Base-by-base conservation (phyloP, 1,140 invertebrate genomes). In the Bombus vancouverensis region DNA sequence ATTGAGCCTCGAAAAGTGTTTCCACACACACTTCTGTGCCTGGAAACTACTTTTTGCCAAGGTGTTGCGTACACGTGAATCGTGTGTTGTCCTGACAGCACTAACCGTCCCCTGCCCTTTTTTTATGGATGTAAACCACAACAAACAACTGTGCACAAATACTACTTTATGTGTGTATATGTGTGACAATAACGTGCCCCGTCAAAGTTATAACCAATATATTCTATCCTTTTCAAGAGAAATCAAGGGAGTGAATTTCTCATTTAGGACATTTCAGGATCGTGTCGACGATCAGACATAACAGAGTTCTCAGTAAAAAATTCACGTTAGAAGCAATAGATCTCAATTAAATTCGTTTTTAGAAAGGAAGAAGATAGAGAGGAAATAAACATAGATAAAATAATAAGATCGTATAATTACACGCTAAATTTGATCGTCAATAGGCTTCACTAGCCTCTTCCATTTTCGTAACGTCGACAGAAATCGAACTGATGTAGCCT, bases 121-220 rank as follows among this genome's bases (percentile, higher is more conserved):
- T 65, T 39, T 66, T 15, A 37, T 86, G 71, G 79, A 89, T 89
- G 73, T 85, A 34, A 70, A 66, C 77, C 73, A 88, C 57, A 32
- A 74, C 70, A 89, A 88, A 72, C 57, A 70, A 80, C 32, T 53
- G 25, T 80, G 83, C 88, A 89, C 82, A 78, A 86, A 71, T 78
- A 34, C 42, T n/a, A 88, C 70, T 88, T 25, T 78, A 57, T 74
- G 47, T 77, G 59, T 78, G 39, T 37, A 65, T 85, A 32, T 84
- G 47, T 75, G 37, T 71, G 37, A 66, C 62, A 62, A 71, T 83
- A 78, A 74, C 78, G 68, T 74, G 66, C 12, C 37, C 47, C 34
- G 6, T 42, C 1, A 22, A n/a, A 44, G 39, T 34, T 37, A 13
- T 12, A 47, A 22, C 18, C 44, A 53, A 44, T 79, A 65, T 28